Evolutionary conservation across 2,797 vertebrate genomes (phyloP), one percentile per base, ranked within the genome.

Genomic region (Argentina silus): DNA sequence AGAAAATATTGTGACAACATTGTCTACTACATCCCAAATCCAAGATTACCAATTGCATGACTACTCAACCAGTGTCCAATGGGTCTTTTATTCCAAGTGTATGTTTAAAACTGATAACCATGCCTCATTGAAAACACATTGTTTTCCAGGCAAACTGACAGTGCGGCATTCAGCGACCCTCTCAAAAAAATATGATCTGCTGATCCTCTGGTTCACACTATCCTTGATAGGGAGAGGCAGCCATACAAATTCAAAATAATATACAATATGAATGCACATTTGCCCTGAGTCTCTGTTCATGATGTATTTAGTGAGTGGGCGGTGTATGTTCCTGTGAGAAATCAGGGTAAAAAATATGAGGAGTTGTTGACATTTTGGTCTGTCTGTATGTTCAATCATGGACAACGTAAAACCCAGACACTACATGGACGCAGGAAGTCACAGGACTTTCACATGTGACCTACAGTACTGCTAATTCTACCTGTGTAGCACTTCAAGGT

Each of bases 1-100:
- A 69, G 14, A 77, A 81, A 86, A 36, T 60, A 77, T 77, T 71
- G 81, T 85, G 82, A 82, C 70, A 10, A 65, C 53, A 73, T 68
- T 78, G 83, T 76, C 64, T 74, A 76, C 53, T 64, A 74, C 60
- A 61, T 81, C 74, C 73, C 76, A 78, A 87, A 88, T 89, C 85
- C 84, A 62, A 74, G 43, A 78, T 79, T 76, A 75, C 78, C 75
- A 84, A 82, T 70, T 42, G 50, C 65, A 70, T 75, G 74, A 83
- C 75, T 81, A 78, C 83, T 78, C 55, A 67, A 63, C 71, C 79
- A 63, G 70, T 75, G 73, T 67, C 71, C 72, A 70, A 43, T 56
- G 42, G 43, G 53, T 82, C 8, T 78, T 71, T 81, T 76, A 69
- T 82, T 77, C 65, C 61, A 74, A 71, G 70, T 84, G 79, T 78